phyloP scores from a whole-genome alignment of 2,888 invertebrate genomes.

The Entomobrya multifasciata region DNA sequence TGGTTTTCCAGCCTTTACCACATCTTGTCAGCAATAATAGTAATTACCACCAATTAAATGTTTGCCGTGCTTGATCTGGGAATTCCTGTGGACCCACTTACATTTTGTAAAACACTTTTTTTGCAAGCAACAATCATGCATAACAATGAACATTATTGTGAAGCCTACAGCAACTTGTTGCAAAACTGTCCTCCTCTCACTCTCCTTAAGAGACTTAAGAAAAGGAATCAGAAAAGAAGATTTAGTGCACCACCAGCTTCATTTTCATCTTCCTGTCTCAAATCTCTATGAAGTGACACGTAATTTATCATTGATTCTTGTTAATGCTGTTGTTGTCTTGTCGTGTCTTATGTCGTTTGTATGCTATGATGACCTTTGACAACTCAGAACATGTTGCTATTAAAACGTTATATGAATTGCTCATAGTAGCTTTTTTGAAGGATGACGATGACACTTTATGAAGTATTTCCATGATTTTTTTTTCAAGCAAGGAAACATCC shows the following conservation, averaged over 20 bases:
- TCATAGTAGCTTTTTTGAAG: too few relatives aligned
- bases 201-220: too few relatives aligned
- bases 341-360: constrained; percentile 3
- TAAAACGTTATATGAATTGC: constrained; percentile 49
- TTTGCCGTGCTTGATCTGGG: neutral
- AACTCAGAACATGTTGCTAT: constrained; percentile 43
- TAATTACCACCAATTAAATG: constrained; percentile 22
- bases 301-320: neutral
- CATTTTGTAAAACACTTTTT: neutral
- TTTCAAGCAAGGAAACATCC: neutral
- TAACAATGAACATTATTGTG: neutral
- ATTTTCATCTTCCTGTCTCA: constrained; percentile 4
- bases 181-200: too few relatives aligned
- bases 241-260: neutral
- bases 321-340: neutral
- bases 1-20: constrained; percentile 7
- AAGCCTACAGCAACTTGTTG: too few relatives aligned
- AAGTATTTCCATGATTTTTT: constrained; percentile 25
- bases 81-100: neutral
- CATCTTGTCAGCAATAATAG: constrained; percentile 13
- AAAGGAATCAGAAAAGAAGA: neutral
- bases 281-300: neutral
- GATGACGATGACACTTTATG: constrained; percentile 11
- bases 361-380: constrained; percentile 62
- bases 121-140: neutral